Evolutionary conservation across 2,113 vertebrate genomes (phyloP).

Genomic region (Thymallus thymallus): DNA sequence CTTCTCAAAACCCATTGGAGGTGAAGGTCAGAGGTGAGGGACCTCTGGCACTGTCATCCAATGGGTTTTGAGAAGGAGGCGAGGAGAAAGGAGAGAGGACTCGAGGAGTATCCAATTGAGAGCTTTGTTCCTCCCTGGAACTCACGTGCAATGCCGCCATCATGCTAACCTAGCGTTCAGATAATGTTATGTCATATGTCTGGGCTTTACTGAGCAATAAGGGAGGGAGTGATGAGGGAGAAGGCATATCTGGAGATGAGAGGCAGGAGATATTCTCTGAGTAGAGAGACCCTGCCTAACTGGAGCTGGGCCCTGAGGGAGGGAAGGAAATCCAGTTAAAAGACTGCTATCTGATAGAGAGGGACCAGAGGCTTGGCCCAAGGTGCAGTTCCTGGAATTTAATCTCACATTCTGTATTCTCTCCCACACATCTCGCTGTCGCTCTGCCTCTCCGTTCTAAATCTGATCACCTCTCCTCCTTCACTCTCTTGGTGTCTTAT

Average conservation of each 20-base stretch:
- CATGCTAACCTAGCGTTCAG: slow-evolving; percentile 12
- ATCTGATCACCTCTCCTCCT: slow-evolving; percentile 62
- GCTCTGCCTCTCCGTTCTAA: slow-evolving; percentile 50
- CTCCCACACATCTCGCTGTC: slow-evolving; percentile 37
- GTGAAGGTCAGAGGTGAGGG: no score
- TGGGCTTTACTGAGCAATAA: slow-evolving; percentile 20
- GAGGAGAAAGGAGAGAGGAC: no score
- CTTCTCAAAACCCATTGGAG: no score
- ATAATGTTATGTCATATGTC: slow-evolving; percentile 27
- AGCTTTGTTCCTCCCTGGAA: neutral
- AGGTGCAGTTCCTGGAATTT: slow-evolving; percentile 51
- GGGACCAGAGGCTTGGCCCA: slow-evolving; percentile 47
- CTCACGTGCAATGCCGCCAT: neutral
- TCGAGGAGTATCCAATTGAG: no score
- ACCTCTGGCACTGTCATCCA: no score
- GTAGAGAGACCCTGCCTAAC: neutral
- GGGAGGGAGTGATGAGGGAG: no score
- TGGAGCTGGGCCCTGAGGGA: neutral
- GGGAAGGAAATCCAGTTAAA: slow-evolving; percentile 47
- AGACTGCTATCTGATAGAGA: slow-evolving; percentile 52
- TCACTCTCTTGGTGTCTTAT: slow-evolving; percentile 9
- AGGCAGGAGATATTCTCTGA: neutral
- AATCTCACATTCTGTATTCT: slow-evolving; percentile 55
- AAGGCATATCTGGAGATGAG: slow-evolving; percentile 24
- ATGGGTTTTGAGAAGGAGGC: no score